These are phyloP conservation scores for Digitonthophagus gazella DNA, from an alignment of 2,888 invertebrate species.

Conservation along the genomic window DNA sequence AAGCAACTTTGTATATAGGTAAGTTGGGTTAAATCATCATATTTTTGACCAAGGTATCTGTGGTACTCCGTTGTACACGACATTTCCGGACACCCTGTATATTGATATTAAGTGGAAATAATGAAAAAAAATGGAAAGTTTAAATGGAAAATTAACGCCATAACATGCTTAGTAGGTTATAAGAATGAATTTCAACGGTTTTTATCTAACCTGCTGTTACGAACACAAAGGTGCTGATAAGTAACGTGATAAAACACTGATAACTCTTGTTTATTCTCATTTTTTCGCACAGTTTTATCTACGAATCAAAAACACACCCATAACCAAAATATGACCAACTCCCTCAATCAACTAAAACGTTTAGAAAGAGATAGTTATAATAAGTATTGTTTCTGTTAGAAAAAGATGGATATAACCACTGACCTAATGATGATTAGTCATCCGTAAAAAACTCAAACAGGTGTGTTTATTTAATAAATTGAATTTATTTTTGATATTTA, in stretches of 20 bases:
- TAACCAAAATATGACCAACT: slow-evolving; percentile 1
- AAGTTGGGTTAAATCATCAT: too few relatives aligned
- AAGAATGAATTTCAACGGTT: neutral
- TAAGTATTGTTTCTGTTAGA: neutral
- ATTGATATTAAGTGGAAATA: too few relatives aligned
- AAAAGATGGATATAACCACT: neutral
- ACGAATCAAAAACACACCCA: slow-evolving; percentile 11
- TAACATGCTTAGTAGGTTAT: slow-evolving; percentile 2
- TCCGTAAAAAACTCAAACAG: neutral
- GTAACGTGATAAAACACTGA: neutral
- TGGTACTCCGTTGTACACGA: too few relatives aligned
- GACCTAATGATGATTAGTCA: slow-evolving; percentile 5
- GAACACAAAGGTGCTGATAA: slow-evolving; percentile 3
- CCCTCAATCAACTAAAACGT: neutral
- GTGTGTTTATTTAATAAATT: neutral
- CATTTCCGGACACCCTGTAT: too few relatives aligned
- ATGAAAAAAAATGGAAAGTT: neutral
- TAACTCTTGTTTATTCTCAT: slow-evolving; percentile 6
- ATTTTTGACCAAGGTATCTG: too few relatives aligned
- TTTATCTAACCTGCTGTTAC: slow-evolving; percentile 11
- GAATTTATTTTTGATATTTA: slow-evolving; percentile 4
- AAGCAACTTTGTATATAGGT: too few relatives aligned
- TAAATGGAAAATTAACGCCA: neutral
- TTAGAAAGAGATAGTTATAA: neutral
- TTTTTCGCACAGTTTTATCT: neutral